These are phyloP conservation scores for Trissolcus japonicus DNA, from an alignment of 2,888 invertebrate species.

Conservation along the genomic window DNA sequence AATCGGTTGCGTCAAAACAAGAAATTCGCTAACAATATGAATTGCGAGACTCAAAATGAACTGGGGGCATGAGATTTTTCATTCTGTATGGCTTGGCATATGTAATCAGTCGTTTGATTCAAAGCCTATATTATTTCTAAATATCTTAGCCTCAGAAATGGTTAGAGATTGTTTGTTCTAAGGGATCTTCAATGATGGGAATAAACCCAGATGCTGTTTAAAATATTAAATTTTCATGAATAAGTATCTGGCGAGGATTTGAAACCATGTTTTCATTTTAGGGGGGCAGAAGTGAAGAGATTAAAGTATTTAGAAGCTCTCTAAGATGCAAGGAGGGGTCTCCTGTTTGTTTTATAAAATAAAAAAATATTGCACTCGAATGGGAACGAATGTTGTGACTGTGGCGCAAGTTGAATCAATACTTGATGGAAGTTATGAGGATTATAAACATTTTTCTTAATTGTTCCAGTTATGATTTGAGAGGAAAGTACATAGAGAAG, in stretches of 20 bases:
- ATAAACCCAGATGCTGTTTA: slow-evolving; percentile 32
- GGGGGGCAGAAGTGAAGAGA: slow-evolving; percentile 34
- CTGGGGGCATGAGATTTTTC: too few species aligned
- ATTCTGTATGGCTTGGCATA: too few species aligned
- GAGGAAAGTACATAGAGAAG: slow-evolving; percentile 79
- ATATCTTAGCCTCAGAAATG: slow-evolving; percentile 5
- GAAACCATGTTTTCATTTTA: slow-evolving; percentile 36
- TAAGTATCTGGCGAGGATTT: slow-evolving; percentile 37
- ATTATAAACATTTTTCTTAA: slow-evolving; percentile 23
- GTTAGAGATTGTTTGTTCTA: slow-evolving; percentile 26
- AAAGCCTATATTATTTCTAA: slow-evolving; percentile 5
- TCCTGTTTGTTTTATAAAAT: slow-evolving; percentile 5
- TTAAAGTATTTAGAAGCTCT: slow-evolving; percentile 39
- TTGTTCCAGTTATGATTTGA: slow-evolving; percentile 83
- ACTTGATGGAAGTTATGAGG: not conserved
- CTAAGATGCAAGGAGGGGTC: slow-evolving; percentile 21
- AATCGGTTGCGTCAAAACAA: too few species aligned
- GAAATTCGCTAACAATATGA: too few species aligned
- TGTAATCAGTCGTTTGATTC: too few species aligned
- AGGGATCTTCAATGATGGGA: slow-evolving; percentile 24
- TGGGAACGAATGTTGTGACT: too few species aligned
- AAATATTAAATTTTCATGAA: slow-evolving; percentile 38
- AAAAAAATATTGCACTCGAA: too few species aligned
- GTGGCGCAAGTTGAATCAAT: too few species aligned
- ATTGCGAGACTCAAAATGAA: too few species aligned